These are phyloP conservation scores for Copidosoma aretas DNA, from an alignment of 2,888 invertebrate genomes.

Conservation along the genomic window DNA sequence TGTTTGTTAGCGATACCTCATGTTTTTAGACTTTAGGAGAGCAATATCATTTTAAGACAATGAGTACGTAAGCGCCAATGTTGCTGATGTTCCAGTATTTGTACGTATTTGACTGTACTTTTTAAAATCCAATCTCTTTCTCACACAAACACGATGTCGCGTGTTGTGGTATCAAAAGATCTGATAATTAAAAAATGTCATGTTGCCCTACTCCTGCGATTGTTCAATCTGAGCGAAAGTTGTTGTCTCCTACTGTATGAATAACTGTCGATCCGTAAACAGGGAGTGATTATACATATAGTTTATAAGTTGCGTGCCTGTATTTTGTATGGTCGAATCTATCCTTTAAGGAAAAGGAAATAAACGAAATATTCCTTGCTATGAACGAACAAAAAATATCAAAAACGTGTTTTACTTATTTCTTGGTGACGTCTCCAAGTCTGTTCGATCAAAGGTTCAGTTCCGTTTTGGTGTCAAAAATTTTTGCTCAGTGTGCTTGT, in stretches of 20 bases:
- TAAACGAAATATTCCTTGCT: conserved; percentile 61
- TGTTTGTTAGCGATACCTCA: conserved; percentile 17
- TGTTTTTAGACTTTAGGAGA: conserved; percentile 13
- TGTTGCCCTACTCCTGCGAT: conserved; percentile 28
- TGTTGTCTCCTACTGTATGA: conserved; percentile 34
- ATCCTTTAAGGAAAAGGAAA: conserved; percentile 50
- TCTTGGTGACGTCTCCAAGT: conserved; percentile 64
- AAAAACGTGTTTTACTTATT: conserved; percentile 61
- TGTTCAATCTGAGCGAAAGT: conserved; percentile 17
- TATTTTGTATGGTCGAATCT: conserved; percentile 61
- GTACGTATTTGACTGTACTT: too few relatives aligned
- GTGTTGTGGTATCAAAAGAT: not conserved
- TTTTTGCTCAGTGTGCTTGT: conserved; percentile 64
- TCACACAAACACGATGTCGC: conserved; percentile 22
- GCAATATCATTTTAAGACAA: conserved; percentile 27
- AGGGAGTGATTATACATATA: conserved; percentile 38
- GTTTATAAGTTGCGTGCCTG: conserved; percentile 58
- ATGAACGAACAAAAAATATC: conserved; percentile 47
- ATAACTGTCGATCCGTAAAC: conserved; percentile 7
- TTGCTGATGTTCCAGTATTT: too few relatives aligned
- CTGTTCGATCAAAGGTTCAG: conserved; percentile 63
- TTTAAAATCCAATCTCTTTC: not conserved
- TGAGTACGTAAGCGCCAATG: conserved; percentile 34
- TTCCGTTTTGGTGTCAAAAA: conserved; percentile 69
- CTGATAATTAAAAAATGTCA: conserved; percentile 23